Conservation (phyloP, 2,113 vertebrate species). For the Hiodon tergisus region DNA sequence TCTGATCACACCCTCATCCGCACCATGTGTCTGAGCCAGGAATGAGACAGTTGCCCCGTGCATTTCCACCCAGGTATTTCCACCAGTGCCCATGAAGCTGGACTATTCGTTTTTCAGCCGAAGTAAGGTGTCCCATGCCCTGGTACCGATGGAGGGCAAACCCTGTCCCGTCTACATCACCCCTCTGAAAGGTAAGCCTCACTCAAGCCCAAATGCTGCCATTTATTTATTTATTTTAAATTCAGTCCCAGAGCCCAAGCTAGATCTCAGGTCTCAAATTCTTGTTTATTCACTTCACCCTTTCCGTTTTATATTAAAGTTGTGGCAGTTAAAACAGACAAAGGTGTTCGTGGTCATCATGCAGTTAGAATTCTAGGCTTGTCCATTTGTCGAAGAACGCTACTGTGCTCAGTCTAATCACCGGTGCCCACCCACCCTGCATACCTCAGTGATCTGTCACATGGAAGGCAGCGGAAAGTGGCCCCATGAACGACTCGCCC, state of each 20-base stretch:
- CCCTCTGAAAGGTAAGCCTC: conserved; percentile 72
- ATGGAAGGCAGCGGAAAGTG: conserved; percentile 96
- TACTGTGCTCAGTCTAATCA: no score
- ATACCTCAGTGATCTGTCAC: conserved; percentile 79
- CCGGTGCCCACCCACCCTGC: background rate
- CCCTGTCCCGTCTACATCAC: conserved; percentile 80
- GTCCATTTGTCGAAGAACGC: no score
- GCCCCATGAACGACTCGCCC: conserved; percentile 79
- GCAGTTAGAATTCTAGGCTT: no score
- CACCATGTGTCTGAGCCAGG: background rate
- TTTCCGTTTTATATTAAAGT: no score
- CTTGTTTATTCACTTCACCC: no score
- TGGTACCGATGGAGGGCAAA: conserved; percentile 70
- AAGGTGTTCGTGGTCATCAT: no score
- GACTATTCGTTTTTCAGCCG: conserved; percentile 65
- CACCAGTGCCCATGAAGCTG: conserved; percentile 70
- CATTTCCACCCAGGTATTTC: conserved; percentile 72
- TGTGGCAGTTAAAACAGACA: no score
- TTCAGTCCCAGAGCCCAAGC: no score
- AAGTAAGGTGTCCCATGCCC: conserved; percentile 45
- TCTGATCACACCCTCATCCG: background rate
- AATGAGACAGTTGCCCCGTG: background rate
- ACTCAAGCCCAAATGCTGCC: background rate
- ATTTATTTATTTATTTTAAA: background rate
- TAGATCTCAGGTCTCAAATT: background rate